Percentiles rank a stretch among this genome's conserved stretches.
phyloP scores from a whole-genome alignment of 2,888 invertebrate species.

The Desoria tigrina region DNA sequence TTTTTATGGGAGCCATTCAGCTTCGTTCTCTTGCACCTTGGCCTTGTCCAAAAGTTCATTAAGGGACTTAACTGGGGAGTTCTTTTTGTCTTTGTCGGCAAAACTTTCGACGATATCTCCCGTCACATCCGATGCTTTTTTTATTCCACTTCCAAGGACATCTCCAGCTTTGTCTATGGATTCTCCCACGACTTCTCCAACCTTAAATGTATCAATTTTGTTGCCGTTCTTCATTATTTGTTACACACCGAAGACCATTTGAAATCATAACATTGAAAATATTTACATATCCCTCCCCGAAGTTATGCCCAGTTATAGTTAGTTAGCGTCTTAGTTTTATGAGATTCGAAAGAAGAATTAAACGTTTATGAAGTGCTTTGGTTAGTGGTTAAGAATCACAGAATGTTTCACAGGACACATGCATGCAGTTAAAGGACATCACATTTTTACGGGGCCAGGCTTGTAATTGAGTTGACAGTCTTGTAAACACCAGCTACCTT shows the following conservation, averaged over 20 bases:
- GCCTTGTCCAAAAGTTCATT: conserved; percentile 50
- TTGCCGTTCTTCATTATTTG: not conserved
- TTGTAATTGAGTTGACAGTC: conserved; percentile 12
- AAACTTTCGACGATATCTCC: conserved; percentile 46
- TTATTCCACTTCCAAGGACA: conserved; percentile 50
- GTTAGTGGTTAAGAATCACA: too few species aligned
- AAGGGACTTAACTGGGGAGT: conserved; percentile 38
- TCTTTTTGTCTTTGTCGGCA: conserved; percentile 42
- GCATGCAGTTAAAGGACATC: too few species aligned
- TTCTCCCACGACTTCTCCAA: conserved; percentile 43
- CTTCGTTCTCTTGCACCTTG: conserved; percentile 51
- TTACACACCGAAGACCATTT: not conserved
- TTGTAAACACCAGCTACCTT: conserved; percentile 55
- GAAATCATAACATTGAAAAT: too few species aligned
- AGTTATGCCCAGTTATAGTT: too few species aligned
- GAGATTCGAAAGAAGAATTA: too few species aligned
- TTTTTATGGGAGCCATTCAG: conserved; percentile 47
- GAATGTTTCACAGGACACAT: too few species aligned
- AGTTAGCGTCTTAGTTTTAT: too few species aligned
- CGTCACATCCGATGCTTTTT: conserved; percentile 51
- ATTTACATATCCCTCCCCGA: too few species aligned
- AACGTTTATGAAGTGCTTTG: too few species aligned
- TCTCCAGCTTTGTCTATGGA: conserved; percentile 44
- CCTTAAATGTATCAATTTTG: conserved; percentile 26
- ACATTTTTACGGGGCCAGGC: too few species aligned